phyloP scores from a whole-genome alignment of 2,888 invertebrate species.

The Sarcophaga rosellei region DNA sequence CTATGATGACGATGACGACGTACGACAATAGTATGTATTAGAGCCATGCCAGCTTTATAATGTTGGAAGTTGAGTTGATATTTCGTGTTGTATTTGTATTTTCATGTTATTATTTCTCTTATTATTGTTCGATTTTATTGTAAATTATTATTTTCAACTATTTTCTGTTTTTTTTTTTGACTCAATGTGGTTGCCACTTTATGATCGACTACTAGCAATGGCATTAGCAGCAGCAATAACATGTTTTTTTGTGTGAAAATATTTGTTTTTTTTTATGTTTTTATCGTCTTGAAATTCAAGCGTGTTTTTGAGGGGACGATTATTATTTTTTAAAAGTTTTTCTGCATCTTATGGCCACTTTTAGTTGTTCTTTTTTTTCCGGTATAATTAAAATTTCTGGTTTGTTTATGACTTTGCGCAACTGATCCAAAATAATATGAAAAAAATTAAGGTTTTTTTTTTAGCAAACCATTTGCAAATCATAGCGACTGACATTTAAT shows the following conservation, averaged over 20 bases:
- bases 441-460: background rate
- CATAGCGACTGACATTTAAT: too few relatives aligned
- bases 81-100: background rate
- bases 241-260: background rate
- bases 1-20: background rate
- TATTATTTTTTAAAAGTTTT: background rate
- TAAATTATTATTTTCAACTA: background rate
- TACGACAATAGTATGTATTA: background rate
- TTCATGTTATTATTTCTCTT: constrained; percentile 15
- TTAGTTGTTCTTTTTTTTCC: constrained; percentile 38
- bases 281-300: background rate
- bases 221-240: too few relatives aligned
- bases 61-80: background rate
- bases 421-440: too few relatives aligned
- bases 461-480: too few relatives aligned
- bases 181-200: background rate
- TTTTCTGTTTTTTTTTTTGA: background rate
- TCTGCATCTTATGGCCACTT: constrained; percentile 12
- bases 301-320: constrained; percentile 8
- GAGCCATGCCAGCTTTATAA: too few relatives aligned
- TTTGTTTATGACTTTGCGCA: background rate
- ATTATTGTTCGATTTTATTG: constrained; percentile 51
- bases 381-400: constrained; percentile 31
- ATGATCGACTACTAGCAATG: constrained; percentile 14
- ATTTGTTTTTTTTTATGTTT: constrained; percentile 11